phyloP scores from a whole-genome alignment of 1,140 invertebrate species.

The Leptopilina boulardi region DNA sequence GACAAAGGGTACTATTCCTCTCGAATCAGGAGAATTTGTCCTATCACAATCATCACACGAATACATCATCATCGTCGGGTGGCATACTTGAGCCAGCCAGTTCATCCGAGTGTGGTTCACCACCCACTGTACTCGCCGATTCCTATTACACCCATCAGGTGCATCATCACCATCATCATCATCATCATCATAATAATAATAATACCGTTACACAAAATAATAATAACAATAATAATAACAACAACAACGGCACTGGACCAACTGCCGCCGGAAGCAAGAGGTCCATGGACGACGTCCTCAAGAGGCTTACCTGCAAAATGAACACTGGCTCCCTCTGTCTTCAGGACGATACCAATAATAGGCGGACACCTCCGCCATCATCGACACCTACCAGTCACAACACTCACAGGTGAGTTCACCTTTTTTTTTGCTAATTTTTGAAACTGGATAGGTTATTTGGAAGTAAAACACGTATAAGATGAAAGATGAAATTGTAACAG shows the following conservation, averaged over 20 bases:
- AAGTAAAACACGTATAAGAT: too few species aligned
- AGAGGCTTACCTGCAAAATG: constrained; percentile 88
- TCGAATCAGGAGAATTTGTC: constrained; percentile 57
- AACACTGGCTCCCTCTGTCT: constrained; percentile 73
- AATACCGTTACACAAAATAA: constrained; percentile 75
- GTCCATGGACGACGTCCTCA: constrained; percentile 92
- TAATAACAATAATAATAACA: constrained; percentile 74
- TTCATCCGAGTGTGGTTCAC: constrained; percentile 83
- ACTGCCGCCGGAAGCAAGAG: constrained; percentile 75
- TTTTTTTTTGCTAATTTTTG: neutral
- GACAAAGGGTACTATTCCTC: constrained; percentile 64
- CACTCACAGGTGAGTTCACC: constrained; percentile 66
- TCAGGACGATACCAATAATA: constrained; percentile 66
- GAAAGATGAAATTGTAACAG: too few species aligned
- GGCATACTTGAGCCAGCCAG: constrained; percentile 74
- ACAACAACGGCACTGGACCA: constrained; percentile 61
- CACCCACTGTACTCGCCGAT: constrained; percentile 77
- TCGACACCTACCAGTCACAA: constrained; percentile 78
- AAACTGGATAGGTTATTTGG: too few species aligned
- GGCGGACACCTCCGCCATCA: constrained; percentile 80
- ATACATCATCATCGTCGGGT: constrained; percentile 44
- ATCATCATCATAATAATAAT: constrained; percentile 72
- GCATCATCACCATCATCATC: constrained; percentile 71
- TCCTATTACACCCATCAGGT: constrained; percentile 63
- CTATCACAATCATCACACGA: constrained; percentile 56